A percentile compares a stretch with the other conserved stretches of the same genome.
Evolutionary conservation across 2,888 invertebrate species (phyloP).

Genomic region (Phalera bucephala): DNA sequence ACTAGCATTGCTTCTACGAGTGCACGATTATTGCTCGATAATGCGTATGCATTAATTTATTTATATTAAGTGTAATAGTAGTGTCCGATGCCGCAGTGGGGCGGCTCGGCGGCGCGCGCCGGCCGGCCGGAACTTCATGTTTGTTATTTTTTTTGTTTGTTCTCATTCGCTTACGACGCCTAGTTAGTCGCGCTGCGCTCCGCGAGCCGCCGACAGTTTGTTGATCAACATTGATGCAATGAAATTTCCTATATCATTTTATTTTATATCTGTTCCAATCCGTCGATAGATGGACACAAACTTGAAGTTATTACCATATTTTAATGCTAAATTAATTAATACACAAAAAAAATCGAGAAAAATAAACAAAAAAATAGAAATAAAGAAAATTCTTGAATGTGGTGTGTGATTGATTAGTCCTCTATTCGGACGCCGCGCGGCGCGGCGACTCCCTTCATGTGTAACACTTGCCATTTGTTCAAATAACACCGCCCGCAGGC

Average conservation of each 20-base stretch:
- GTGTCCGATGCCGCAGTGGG: conserved; percentile 18
- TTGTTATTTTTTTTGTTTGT: conserved; percentile 77
- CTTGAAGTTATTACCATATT: conserved; percentile 79
- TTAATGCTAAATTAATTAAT: conserved; percentile 82
- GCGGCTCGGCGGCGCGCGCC: conserved; percentile 28
- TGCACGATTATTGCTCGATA: conserved; percentile 35
- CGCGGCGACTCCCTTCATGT: conserved; percentile 24
- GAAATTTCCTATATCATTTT: conserved; percentile 39
- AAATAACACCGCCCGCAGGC: conserved; percentile 36
- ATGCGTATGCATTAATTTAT: conserved; percentile 49
- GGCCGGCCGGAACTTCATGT: conserved; percentile 63
- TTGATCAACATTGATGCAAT: conserved; percentile 54
- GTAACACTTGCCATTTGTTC: conserved; percentile 76
- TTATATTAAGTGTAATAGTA: conserved; percentile 39
- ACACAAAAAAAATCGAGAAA: conserved; percentile 66
- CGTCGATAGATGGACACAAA: conserved; percentile 72
- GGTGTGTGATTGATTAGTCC: conserved; percentile 79
- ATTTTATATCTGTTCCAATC: conserved; percentile 58
- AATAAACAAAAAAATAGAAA: conserved; percentile 72
- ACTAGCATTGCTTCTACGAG: conserved; percentile 26
- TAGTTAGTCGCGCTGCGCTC: conserved; percentile 56
- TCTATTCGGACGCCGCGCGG: conserved; percentile 35
- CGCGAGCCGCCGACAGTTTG: conserved; percentile 49
- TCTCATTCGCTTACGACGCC: conserved; percentile 74
- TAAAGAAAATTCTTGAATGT: conserved; percentile 79